Base-by-base conservation (phyloP, 2,797 vertebrate genomes). In the Hyperoplus immaculatus region DNA sequence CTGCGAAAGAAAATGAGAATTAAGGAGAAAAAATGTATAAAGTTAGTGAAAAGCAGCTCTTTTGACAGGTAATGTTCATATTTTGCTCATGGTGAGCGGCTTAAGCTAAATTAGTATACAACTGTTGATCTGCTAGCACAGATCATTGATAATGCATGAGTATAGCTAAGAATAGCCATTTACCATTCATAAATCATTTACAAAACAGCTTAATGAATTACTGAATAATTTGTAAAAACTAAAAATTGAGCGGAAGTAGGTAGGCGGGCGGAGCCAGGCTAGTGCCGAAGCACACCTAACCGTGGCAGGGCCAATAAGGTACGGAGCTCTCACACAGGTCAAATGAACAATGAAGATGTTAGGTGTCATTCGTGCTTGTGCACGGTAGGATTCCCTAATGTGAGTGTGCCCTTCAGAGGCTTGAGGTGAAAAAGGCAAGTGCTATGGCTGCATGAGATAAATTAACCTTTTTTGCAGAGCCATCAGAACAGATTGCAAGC, bases 381-480 rank as follows among this genome's bases (percentile, higher is more conserved):
- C 29, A 29, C 3, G 29, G 29, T 29, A 29, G 29, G 29, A 29
- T 29, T 29, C 29, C 29, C 29, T 29, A 29, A 29, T 29, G 29
- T 29, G 29, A 29, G 29, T 29, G 29, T 21, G 75, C 77, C 84
- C 64, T 76, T 36, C 45, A 59, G 15, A 85, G 57, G 80, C 69
- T 68, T 29, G n/a, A 53, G 62, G 76, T 82, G 50, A 71, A 80
- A 80, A 81, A 80, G 53, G 71, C 67, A 81, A 61, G 39, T 54
- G 36, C 16, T 70, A 64, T 45, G 43, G 51, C 64, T 64, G 74
- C 60, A 61, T 15, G 57, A 70, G 60, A 57, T 38, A 71, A 80
- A 82, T 70, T 69, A 62, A 69, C 51, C 57, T 75, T 87, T 29
- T 81, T 75, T 87, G 84, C 73, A 85, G 41, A 69, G 77, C 64